Evolutionary conservation across 1,140 invertebrate genomes (phyloP), one percentile per base, ranked within the genome.

Genomic region (Euura lappo): DNA sequence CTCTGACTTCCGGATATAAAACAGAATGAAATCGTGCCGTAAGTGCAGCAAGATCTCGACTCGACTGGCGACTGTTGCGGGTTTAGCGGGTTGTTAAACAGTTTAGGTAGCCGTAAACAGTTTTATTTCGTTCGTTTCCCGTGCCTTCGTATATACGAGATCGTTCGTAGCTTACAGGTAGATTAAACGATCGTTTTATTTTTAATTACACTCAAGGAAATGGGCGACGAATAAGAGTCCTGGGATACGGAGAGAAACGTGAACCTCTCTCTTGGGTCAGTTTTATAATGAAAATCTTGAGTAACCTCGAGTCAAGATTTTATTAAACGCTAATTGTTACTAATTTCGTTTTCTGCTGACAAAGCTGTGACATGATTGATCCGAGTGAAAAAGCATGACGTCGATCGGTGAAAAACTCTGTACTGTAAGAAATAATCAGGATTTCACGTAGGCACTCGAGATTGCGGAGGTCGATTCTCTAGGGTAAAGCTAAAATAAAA

Each of bases 21-120:
- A 28, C 28, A 28, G 28, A 28, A 28, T 28, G 28, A 28, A 28
- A 28, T 28, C 28, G 28, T 28, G 28, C 28, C 28, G 28, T 28
- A 28, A 28, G 28, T 28, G 28, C 28, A 28, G 28, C 28, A 3
- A 60, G 51, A 60, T 60, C 51, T 60, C 2, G 5, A 60, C 51
- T n/a, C 51, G 51, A 60, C 6, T n/a, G 51, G 51, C 51, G 51
- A 60, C 51, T 60, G 51, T 60, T 60, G 51, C 51, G 51, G 51
- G 51, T 60, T 60, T 60, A 60, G 51, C 51, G 51, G 7, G 51
- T 6, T 60, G 51, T 60, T 60, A 60, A 60, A 60, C 51, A n/a
- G 51, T 60, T 60, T 60, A 60, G 51, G 51, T 60, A 60, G 10
- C 51, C 10, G 51, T 60, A 60, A 60, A 60, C 51, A 60, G 51